Percentiles rank a stretch among this genome's conserved stretches.
These are phyloP conservation scores for Micoletzkya japonica DNA, from an alignment of 2,888 invertebrate species.

Conservation along the genomic window DNA sequence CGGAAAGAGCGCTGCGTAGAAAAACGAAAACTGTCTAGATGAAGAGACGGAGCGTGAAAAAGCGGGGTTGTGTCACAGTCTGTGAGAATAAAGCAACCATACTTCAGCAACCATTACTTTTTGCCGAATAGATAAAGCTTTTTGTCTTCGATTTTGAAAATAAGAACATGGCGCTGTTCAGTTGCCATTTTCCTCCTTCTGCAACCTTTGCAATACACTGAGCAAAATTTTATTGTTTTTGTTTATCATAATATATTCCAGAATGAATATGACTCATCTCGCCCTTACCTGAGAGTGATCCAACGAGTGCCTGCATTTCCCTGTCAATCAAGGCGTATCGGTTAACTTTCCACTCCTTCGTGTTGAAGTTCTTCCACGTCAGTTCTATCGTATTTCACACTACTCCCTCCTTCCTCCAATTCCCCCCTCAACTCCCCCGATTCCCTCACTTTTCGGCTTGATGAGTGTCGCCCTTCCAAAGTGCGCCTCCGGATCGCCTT, in stretches of 20 bases:
- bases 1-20: no score
- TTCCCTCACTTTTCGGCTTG: neutral
- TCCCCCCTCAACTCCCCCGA: no score
- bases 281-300: constrained; percentile 13
- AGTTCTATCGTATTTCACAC: neutral
- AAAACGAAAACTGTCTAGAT: no score
- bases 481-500: constrained; percentile 7
- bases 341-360: constrained; percentile 21
- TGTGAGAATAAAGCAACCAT: no score
- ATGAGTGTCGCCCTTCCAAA: constrained; percentile 20
- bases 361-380: constrained; percentile 23
- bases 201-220: neutral
- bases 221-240: neutral
- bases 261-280: neutral
- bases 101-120: no score
- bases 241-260: no score
- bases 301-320: constrained; percentile 13
- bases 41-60: no score
- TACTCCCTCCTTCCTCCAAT: no score
- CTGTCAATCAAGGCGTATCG: constrained; percentile 5
- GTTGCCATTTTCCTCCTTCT: neutral
- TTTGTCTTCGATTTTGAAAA: neutral
- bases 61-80: no score
- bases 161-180: neutral
- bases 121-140: no score